Conservation (phyloP, 53 echinoderm and acorn worm genomes). For the Temnopleurus reevesii region DNA sequence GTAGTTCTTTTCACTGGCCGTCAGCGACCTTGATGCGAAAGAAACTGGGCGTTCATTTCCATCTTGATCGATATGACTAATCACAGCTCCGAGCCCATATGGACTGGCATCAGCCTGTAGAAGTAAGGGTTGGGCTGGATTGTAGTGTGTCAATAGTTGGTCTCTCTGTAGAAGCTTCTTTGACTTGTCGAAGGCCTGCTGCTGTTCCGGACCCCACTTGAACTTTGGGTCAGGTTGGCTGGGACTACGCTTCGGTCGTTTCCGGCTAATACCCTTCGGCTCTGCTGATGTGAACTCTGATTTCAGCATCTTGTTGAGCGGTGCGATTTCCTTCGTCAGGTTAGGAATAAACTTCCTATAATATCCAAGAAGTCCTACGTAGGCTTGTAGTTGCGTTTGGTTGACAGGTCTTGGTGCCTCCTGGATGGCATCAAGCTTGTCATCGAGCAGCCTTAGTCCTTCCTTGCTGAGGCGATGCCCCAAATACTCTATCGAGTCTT, state of each 20-base stretch:
- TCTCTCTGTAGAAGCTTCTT: slow-evolving; percentile 43
- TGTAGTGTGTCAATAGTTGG: slow-evolving; percentile 40
- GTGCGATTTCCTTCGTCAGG: slow-evolving; percentile 24
- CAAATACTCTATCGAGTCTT: slow-evolving; percentile 55
- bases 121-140: slow-evolving; percentile 28
- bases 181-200: slow-evolving; percentile 23
- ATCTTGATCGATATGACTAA: slow-evolving; percentile 51
- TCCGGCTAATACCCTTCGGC: background rate
- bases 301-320: slow-evolving; percentile 40
- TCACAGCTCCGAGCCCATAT: slow-evolving; percentile 67
- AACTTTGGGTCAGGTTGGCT: slow-evolving; percentile 36
- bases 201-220: slow-evolving; percentile 29
- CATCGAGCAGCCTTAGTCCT: slow-evolving; percentile 50
- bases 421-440: slow-evolving; percentile 60
- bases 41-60: slow-evolving; percentile 60
- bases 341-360: slow-evolving; percentile 63
- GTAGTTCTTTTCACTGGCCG: slow-evolving; percentile 63
- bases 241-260: background rate
- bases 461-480: slow-evolving; percentile 59
- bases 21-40: slow-evolving; percentile 66
- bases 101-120: slow-evolving; percentile 58
- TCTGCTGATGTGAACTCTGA: slow-evolving; percentile 15
- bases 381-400: slow-evolving; percentile 62
- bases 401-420: slow-evolving; percentile 62
- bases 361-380: slow-evolving; percentile 64